A percentile compares a stretch with the other conserved stretches of the same genome.
Evolutionary conservation across 2,113 vertebrate genomes (phyloP).

Genomic region (Nymphicus hollandicus): DNA sequence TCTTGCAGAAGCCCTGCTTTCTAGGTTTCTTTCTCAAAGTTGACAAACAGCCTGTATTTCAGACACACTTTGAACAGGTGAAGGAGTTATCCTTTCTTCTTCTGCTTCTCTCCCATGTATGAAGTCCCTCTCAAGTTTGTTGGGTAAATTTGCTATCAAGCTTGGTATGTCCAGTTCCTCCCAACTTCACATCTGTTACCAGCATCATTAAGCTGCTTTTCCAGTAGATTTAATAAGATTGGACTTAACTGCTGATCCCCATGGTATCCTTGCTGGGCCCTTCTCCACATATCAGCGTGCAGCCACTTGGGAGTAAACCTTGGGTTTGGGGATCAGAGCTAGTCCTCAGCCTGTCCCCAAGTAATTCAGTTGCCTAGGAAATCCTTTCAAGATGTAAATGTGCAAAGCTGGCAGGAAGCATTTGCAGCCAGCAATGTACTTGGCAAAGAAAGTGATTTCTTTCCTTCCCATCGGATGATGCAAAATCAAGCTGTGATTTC

Average conservation of each 20-base stretch:
- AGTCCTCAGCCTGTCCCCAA: not conserved
- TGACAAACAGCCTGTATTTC: not conserved
- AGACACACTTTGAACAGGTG: not conserved
- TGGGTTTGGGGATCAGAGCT: not conserved
- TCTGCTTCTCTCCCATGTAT: not conserved
- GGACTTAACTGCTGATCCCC: not conserved
- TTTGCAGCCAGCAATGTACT: slow-evolving; percentile 32
- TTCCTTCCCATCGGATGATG: not conserved
- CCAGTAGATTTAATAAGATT: not conserved
- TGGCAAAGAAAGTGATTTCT: not conserved
- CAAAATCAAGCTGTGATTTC: slow-evolving; percentile 53
- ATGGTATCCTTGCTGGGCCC: not conserved
- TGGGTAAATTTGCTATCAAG: not conserved
- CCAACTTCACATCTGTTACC: not conserved
- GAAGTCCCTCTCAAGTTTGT: not conserved
- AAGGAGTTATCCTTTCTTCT: not conserved
- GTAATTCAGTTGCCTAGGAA: not conserved
- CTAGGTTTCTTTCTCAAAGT: not conserved
- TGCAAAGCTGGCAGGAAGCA: not conserved
- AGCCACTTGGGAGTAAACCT: not conserved
- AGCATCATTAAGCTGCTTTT: not conserved
- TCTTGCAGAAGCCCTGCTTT: not conserved
- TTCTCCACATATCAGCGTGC: not conserved
- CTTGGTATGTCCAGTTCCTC: not conserved
- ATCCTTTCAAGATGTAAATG: not conserved